A percentile compares a stretch with the other conserved stretches of the same genome.
phyloP scores from a whole-genome alignment of 2,888 invertebrate species.

The Papilio demoleus region DNA sequence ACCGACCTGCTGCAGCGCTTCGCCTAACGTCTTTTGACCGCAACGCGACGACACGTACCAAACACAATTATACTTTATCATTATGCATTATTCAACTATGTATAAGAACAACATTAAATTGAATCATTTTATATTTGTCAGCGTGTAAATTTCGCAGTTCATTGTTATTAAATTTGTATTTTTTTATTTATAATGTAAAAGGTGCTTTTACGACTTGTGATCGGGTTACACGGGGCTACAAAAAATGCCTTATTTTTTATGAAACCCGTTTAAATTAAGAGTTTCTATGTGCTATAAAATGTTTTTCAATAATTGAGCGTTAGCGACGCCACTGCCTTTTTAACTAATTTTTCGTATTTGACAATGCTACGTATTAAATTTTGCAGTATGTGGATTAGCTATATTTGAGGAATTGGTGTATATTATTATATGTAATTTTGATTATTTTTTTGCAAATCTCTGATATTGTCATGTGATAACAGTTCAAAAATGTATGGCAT shows the following conservation, averaged over 20 bases:
- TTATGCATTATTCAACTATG: slow-evolving; percentile 14
- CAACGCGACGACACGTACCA: slow-evolving; percentile 11
- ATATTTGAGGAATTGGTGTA: slow-evolving; percentile 23
- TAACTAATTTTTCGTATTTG: slow-evolving; percentile 20
- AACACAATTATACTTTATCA: slow-evolving; percentile 19
- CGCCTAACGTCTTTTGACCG: slow-evolving; percentile 51
- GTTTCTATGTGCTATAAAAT: slow-evolving; percentile 20
- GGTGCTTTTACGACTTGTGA: slow-evolving; percentile 44
- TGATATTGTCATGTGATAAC: slow-evolving; percentile 27
- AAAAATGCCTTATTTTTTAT: slow-evolving; percentile 15
- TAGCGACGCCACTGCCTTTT: background rate
- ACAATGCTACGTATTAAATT: slow-evolving; percentile 21
- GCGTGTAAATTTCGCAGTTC: slow-evolving; percentile 23
- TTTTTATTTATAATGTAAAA: slow-evolving; percentile 42
- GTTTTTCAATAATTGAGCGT: background rate
- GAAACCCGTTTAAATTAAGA: slow-evolving; percentile 11
- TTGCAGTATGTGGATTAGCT: slow-evolving; percentile 23
- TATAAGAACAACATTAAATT: too few species aligned
- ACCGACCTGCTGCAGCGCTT: slow-evolving; percentile 74
- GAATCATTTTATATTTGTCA: slow-evolving; percentile 7
- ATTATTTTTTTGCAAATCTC: slow-evolving; percentile 28
- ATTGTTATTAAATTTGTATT: slow-evolving; percentile 45
- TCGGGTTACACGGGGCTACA: slow-evolving; percentile 27
- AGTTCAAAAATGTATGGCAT: slow-evolving; percentile 2
- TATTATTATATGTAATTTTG: slow-evolving; percentile 23